Conservation (phyloP, 2,113 vertebrate genomes). For the Python bivittatus region DNA sequence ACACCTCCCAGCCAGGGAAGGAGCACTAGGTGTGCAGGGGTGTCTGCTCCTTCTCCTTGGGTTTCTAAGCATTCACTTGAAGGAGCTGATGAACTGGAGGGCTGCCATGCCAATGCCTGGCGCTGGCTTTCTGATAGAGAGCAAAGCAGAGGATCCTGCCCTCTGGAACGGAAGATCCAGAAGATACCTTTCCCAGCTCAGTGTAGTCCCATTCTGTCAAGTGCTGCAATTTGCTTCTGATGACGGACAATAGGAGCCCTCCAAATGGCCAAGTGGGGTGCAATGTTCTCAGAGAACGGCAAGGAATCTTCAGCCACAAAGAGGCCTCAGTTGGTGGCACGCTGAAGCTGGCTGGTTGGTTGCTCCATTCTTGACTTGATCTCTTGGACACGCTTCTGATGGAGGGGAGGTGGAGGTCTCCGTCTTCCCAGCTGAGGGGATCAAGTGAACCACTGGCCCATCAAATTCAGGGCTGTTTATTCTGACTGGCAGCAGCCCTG, state of each 20-base stretch:
- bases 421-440: background rate
- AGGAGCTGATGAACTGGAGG: background rate
- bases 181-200: background rate
- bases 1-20: no score
- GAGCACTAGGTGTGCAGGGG: no score
- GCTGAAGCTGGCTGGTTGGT: background rate
- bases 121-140: background rate
- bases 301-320: background rate
- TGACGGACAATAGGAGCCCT: background rate
- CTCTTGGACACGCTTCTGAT: background rate
- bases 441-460: background rate
- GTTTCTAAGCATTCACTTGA: background rate
- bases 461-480: background rate
- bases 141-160: background rate
- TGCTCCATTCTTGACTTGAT: background rate
- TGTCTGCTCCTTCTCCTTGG: no score
- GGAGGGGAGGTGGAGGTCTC: background rate
- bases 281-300: background rate
- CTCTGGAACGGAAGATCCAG: background rate
- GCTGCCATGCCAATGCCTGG: background rate
- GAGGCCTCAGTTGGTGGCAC: background rate
- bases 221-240: background rate
- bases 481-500: background rate
- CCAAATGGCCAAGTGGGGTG: background rate
- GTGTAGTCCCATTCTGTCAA: background rate